A percentile compares a stretch with the other conserved stretches of the same genome.
Conservation (phyloP, 2,113 vertebrate genomes). For the Bufo gargarizans region DNA sequence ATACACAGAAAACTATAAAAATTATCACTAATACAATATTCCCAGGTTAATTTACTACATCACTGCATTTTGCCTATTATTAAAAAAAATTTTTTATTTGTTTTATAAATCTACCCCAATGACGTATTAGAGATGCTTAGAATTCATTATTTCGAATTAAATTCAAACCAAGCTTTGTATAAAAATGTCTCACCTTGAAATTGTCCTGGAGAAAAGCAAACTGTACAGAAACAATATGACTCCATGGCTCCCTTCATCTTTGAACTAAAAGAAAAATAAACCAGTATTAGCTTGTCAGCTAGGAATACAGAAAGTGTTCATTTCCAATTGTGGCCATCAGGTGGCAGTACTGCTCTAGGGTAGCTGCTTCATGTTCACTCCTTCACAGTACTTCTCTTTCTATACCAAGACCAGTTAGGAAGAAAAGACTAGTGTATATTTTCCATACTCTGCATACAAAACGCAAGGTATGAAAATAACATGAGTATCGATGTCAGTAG, state of each 20-base stretch:
- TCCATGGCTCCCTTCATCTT: constrained; percentile 77
- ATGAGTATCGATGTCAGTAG: no score
- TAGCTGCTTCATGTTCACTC: neutral
- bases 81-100: no score
- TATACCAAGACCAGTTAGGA: neutral
- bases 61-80: no score
- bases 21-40: no score
- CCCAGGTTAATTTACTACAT: no score
- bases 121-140: no score
- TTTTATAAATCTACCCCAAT: no score
- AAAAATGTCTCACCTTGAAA: constrained; percentile 75
- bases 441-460: neutral
- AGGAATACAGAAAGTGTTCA: neutral
- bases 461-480: no score
- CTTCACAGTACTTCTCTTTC: neutral
- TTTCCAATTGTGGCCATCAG: neutral
- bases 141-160: neutral
- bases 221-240: constrained; percentile 88
- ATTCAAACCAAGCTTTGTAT: neutral
- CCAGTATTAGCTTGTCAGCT: neutral
- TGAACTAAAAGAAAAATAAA: constrained; percentile 72
- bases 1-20: no score
- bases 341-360: constrained; percentile 4
- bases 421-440: neutral
- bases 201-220: constrained; percentile 82